Evolutionary conservation across 2,113 vertebrate species (phyloP).

Genomic region (Phycodurus eques): DNA sequence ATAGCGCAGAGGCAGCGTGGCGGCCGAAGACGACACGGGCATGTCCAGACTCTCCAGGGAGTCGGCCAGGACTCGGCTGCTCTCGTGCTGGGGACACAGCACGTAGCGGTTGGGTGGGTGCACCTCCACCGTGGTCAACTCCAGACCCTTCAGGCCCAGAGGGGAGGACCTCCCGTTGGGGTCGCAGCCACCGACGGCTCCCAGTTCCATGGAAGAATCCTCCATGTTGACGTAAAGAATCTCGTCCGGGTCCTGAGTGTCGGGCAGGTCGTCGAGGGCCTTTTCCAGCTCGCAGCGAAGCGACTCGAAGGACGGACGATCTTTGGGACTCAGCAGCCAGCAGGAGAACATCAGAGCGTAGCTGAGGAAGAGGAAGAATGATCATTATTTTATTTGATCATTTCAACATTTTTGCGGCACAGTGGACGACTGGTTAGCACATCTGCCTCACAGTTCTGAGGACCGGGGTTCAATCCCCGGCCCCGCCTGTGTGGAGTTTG

Average conservation of each 20-base stretch:
- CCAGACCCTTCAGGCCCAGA: conserved; percentile 69
- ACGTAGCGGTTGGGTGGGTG: conserved; percentile 81
- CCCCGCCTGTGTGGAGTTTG: too few relatives aligned
- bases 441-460: too few relatives aligned
- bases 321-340: conserved; percentile 86
- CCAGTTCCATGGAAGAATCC: conserved; percentile 68
- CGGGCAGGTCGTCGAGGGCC: conserved; percentile 81
- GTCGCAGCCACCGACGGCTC: conserved; percentile 74
- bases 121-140: conserved; percentile 79
- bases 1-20: conserved; percentile 58
- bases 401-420: background rate
- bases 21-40: conserved; percentile 46
- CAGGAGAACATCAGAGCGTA: conserved; percentile 86
- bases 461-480: too few relatives aligned
- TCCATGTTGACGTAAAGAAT: conserved; percentile 95
- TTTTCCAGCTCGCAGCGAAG: conserved; percentile 82
- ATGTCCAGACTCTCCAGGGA: conserved; percentile 70
- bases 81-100: conserved; percentile 82
- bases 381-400: background rate
- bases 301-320: conserved; percentile 79
- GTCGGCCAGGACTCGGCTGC: conserved; percentile 51
- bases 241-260: conserved; percentile 80
- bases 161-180: conserved; percentile 47
- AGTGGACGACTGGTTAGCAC: too few relatives aligned
- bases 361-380: conserved; percentile 51